These are phyloP conservation scores for Gryon sp. DNA, from an alignment of 1,140 invertebrate genomes.

Conservation along the genomic window DNA sequence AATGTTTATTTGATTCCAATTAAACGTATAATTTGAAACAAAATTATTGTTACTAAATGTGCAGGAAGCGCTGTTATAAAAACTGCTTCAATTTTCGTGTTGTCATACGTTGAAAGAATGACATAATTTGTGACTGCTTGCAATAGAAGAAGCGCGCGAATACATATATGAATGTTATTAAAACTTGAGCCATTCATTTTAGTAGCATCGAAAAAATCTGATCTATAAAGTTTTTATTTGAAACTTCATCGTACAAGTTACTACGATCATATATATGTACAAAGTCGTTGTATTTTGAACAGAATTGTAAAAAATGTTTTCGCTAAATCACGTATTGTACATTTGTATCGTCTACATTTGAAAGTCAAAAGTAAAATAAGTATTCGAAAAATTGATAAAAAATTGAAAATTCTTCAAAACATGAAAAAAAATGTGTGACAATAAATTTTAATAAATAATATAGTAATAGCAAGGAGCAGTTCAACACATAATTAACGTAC, in stretches of 20 bases:
- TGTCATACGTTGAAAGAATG: conserved; percentile 13
- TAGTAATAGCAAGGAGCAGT: too few relatives aligned
- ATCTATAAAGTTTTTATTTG: conserved; percentile 20
- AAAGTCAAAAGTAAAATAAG: not conserved
- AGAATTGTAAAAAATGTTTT: not conserved
- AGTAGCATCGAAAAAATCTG: conserved; percentile 25
- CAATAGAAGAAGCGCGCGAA: conserved; percentile 13
- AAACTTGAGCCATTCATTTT: conserved; percentile 26
- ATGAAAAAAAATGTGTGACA: too few relatives aligned
- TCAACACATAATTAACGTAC: too few relatives aligned
- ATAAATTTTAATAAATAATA: too few relatives aligned
- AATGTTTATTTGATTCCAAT: too few relatives aligned
- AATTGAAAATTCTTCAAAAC: too few relatives aligned
- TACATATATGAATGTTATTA: conserved; percentile 26
- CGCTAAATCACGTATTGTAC: not conserved
- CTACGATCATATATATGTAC: not conserved
- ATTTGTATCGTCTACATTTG: not conserved
- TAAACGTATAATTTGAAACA: too few relatives aligned
- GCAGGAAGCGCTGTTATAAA: too few relatives aligned
- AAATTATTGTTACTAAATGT: too few relatives aligned
- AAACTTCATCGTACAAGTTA: not conserved
- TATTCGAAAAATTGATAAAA: not conserved
- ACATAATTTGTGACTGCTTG: conserved; percentile 37
- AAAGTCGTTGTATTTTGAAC: not conserved
- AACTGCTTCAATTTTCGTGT: conserved; percentile 25